phyloP scores from a whole-genome alignment of 2,113 vertebrate genomes.

The Gasterosteus nipponicus region DNA sequence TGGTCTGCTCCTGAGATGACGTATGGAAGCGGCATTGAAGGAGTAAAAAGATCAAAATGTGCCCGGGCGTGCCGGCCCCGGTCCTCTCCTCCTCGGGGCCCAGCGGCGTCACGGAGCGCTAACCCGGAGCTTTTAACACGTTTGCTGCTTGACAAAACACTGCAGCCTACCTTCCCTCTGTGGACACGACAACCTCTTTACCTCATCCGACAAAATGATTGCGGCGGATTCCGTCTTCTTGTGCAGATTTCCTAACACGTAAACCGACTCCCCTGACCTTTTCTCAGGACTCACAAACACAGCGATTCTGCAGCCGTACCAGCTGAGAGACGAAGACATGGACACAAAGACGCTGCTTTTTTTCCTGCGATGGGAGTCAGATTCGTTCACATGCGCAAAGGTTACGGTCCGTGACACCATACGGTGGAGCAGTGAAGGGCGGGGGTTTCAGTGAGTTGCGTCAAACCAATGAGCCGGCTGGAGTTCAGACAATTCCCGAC shows the following conservation, averaged over 20 bases:
- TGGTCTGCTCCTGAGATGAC: background rate
- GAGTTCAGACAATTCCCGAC: constrained; percentile 58
- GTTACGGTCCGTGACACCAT: constrained; percentile 6
- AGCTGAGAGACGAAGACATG: background rate
- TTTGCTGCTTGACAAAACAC: constrained; percentile 67
- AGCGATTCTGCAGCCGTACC: background rate
- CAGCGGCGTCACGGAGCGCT: constrained; percentile 51
- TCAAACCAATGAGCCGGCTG: constrained; percentile 61
- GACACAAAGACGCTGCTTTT: background rate
- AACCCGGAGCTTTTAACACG: constrained; percentile 62
- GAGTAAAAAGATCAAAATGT: constrained; percentile 30
- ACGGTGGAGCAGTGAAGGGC: constrained; percentile 48
- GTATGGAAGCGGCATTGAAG: background rate
- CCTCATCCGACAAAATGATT: constrained; percentile 28
- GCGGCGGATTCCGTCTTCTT: constrained; percentile 24
- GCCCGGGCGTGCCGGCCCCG: constrained; percentile 35
- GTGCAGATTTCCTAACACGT: constrained; percentile 31
- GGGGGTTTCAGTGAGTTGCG: constrained; percentile 57
- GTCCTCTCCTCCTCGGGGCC: constrained; percentile 27
- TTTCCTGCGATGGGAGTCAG: background rate
- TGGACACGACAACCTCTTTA: constrained; percentile 41
- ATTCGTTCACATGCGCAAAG: constrained; percentile 3
- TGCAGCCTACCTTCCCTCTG: constrained; percentile 37
- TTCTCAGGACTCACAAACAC: background rate
- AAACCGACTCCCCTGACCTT: constrained; percentile 28